phyloP scores from a whole-genome alignment of 1,140 invertebrate genomes.

The Neotoxoptera formosana region DNA sequence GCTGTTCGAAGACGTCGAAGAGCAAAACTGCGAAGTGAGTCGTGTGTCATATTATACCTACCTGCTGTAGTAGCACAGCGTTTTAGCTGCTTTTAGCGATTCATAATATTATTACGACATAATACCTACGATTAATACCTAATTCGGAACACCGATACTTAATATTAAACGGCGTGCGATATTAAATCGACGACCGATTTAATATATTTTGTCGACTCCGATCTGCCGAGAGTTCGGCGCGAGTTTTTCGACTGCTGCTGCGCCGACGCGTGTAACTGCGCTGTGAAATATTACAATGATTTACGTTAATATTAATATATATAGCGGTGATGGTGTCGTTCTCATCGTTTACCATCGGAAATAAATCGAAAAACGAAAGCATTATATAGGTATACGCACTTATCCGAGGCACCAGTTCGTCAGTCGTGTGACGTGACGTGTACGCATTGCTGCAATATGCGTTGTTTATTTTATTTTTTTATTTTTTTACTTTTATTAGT shows the following conservation, averaged over 20 bases:
- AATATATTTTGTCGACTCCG: background rate
- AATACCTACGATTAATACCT: background rate
- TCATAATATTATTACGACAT: background rate
- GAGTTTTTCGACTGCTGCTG: background rate
- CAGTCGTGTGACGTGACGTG: background rate
- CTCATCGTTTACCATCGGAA: background rate
- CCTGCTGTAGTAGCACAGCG: background rate
- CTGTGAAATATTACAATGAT: background rate
- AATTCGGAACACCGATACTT: background rate
- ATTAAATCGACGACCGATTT: background rate
- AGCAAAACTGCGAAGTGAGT: slow-evolving; percentile 38
- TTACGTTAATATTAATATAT: background rate
- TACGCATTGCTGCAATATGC: background rate
- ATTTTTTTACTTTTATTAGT: background rate
- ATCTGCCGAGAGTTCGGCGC: background rate
- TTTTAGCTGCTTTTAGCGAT: background rate
- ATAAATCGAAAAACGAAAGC: background rate
- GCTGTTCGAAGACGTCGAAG: slow-evolving; percentile 9
- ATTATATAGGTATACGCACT: background rate
- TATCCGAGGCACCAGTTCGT: background rate
- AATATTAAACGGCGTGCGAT: background rate
- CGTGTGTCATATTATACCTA: background rate
- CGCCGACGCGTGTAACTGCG: background rate
- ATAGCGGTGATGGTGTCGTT: background rate
- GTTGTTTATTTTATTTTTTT: background rate